Conservation (phyloP, 2,797 vertebrate genomes). For the Pyrocephalus nanus region DNA sequence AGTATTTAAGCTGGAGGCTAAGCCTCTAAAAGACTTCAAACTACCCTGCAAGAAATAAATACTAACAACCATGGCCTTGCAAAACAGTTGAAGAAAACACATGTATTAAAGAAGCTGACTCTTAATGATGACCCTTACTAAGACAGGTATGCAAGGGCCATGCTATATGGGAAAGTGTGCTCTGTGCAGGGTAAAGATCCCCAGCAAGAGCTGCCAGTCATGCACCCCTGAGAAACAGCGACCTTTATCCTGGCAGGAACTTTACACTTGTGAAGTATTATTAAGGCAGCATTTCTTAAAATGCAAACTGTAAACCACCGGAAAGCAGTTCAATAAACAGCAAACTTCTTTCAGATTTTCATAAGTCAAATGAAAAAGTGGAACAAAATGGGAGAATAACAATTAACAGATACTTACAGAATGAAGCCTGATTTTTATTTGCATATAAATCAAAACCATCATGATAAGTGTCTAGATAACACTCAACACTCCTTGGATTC, state of each 20-base stretch:
- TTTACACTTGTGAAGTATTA: not conserved
- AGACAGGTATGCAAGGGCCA: not conserved
- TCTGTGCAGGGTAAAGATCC: not conserved
- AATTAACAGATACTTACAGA: not conserved
- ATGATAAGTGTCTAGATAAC: not conserved
- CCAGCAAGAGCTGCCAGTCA: not conserved
- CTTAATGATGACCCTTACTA: not conserved
- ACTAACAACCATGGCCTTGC: not conserved
- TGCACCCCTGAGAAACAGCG: not conserved
- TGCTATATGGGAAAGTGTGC: not conserved
- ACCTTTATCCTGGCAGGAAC: not conserved
- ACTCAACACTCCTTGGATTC: not conserved
- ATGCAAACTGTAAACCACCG: not conserved
- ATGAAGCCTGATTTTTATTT: not conserved
- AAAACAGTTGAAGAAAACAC: not conserved
- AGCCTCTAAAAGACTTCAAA: not conserved
- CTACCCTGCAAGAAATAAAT: not conserved
- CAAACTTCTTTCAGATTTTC: not conserved
- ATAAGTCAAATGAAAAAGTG: not conserved
- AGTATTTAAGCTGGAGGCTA: not conserved
- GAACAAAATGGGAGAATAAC: not conserved
- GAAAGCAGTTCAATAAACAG: not conserved
- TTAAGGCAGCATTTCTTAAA: not conserved
- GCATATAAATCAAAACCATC: not conserved
- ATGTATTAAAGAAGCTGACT: not conserved